Conservation (phyloP, 1,140 invertebrate genomes). For the Pomacea maculata region DNA sequence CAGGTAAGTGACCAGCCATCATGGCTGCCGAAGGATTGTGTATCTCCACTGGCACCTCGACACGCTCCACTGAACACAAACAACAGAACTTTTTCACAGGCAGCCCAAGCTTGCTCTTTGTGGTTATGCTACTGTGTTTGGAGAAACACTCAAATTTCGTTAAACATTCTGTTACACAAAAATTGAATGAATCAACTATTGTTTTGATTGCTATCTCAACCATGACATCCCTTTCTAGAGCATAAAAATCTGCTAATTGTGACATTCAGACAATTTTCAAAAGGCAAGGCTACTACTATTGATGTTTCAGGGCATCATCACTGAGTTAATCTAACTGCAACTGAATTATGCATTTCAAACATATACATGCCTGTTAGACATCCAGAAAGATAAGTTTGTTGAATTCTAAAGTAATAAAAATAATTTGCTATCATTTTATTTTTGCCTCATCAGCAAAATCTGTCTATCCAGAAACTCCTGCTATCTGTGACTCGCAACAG, state of each 20-base stretch:
- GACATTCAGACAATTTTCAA: too few relatives aligned
- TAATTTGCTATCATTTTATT: too few relatives aligned
- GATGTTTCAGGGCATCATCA: too few relatives aligned
- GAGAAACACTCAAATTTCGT: background rate
- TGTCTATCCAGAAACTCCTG: too few relatives aligned
- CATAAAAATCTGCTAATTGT: background rate
- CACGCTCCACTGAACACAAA: constrained; percentile 56
- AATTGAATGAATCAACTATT: background rate
- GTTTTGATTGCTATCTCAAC: background rate
- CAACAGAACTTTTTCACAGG: background rate
- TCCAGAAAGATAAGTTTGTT: too few relatives aligned
- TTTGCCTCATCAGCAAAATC: too few relatives aligned
- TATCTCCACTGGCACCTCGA: constrained; percentile 57
- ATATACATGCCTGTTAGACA: too few relatives aligned
- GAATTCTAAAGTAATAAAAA: too few relatives aligned
- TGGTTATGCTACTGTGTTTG: background rate
- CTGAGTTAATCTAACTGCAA: too few relatives aligned
- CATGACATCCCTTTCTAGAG: background rate
- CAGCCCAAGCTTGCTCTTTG: background rate
- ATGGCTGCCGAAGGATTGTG: constrained; percentile 30
- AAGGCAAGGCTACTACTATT: too few relatives aligned
- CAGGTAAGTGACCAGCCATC: constrained; percentile 29
- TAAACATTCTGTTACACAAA: background rate
- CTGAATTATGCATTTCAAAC: too few relatives aligned
- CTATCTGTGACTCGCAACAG: too few relatives aligned